Evolutionary conservation across 1,140 invertebrate species (phyloP).

Genomic region (Bombus soroeensis): DNA sequence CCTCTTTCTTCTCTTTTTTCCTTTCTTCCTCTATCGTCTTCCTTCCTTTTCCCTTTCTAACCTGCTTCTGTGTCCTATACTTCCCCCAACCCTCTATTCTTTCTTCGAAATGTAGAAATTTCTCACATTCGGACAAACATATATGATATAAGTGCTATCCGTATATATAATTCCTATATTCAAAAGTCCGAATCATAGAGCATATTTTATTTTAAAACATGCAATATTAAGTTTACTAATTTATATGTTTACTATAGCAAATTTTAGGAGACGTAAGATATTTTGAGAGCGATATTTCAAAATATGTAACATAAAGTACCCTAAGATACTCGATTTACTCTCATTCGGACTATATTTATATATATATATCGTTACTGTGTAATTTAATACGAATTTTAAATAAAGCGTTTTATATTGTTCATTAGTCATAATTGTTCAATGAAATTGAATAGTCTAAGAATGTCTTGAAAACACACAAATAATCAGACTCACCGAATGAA

Average conservation of each 20-base stretch:
- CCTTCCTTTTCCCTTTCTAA: not conserved
- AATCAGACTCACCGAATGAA: conserved; percentile 77
- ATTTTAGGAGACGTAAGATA: not conserved
- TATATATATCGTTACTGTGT: not conserved
- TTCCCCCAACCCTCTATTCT: not conserved
- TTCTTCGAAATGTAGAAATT: not conserved
- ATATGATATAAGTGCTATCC: too few species aligned
- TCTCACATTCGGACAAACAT: not conserved
- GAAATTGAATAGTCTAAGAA: not conserved
- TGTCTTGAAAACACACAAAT: not conserved
- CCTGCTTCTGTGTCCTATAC: too few species aligned
- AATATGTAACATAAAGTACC: not conserved
- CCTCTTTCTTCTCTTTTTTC: not conserved
- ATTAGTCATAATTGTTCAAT: not conserved
- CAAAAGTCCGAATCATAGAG: too few species aligned
- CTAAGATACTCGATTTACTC: not conserved
- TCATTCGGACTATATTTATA: not conserved
- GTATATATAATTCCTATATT: too few species aligned
- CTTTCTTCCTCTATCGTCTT: not conserved
- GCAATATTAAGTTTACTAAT: not conserved
- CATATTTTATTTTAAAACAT: too few species aligned
- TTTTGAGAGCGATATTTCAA: not conserved
- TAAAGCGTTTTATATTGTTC: not conserved
- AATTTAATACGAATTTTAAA: not conserved
- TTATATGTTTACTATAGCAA: not conserved